These are phyloP conservation scores for Emberiza fucata DNA, from an alignment of 2,113 vertebrate genomes.

Conservation along the genomic window DNA sequence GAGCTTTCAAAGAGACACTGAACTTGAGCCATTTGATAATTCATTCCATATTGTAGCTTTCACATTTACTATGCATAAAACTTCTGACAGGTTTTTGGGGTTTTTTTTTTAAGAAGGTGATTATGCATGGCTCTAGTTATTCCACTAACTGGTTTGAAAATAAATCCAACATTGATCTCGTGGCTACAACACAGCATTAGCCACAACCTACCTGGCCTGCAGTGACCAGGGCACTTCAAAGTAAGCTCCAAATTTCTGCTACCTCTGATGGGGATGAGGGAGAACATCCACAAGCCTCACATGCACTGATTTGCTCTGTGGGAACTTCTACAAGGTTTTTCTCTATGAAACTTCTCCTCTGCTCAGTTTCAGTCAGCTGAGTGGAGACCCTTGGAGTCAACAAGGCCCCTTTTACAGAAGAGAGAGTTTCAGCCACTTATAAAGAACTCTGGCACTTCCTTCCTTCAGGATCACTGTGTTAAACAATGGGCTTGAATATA, in stretches of 20 bases:
- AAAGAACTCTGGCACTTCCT: not conserved
- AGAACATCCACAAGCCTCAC: not conserved
- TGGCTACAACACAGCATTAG: not conserved
- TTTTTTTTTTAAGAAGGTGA: not conserved
- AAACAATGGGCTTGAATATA: not conserved
- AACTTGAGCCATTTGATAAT: constrained; percentile 29
- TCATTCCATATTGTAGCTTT: constrained; percentile 38
- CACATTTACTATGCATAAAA: not conserved
- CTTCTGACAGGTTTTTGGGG: not conserved
- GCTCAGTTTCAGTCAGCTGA: not conserved
- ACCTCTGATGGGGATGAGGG: fast-evolving
- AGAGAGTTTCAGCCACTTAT: not conserved
- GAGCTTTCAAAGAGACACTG: constrained; percentile 26
- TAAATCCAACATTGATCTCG: not conserved
- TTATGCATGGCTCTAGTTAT: not conserved
- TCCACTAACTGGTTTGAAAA: not conserved
- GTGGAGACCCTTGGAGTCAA: not conserved
- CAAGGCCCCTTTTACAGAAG: not conserved
- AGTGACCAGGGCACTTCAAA: not conserved
- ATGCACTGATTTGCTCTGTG: not conserved
- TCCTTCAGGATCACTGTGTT: not conserved
- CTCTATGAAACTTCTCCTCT: not conserved
- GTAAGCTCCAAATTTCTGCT: not conserved
- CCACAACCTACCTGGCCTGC: not conserved
- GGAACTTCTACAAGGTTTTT: not conserved